These are phyloP conservation scores for Heliconius ismenius DNA, from an alignment of 2,888 invertebrate species.

Conservation along the genomic window DNA sequence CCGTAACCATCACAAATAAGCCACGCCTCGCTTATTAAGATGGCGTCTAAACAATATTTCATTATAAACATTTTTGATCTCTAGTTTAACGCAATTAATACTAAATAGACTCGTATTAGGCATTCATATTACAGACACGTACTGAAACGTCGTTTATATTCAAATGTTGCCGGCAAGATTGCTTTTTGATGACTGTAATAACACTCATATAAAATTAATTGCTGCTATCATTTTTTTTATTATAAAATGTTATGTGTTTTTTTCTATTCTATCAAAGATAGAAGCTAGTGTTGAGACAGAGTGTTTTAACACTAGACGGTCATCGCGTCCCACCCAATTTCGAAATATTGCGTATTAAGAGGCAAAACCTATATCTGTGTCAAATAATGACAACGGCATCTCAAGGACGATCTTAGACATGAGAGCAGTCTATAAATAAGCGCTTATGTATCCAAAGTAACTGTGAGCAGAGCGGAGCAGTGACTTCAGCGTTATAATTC, in stretches of 20 bases:
- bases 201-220: conserved; percentile 45
- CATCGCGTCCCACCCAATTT: background rate
- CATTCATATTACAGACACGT: conserved; percentile 41
- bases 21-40: background rate
- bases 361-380: no score
- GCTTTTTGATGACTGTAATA: conserved; percentile 52
- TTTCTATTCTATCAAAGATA: no score
- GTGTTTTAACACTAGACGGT: background rate
- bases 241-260: background rate
- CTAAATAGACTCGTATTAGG: background rate
- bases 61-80: conserved; percentile 1
- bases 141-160: conserved; percentile 52
- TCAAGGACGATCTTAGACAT: no score
- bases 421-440: no score
- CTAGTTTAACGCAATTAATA: conserved; percentile 17
- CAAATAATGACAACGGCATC: no score
- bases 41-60: background rate
- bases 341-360: no score
- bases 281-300: background rate
- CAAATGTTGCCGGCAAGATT: conserved; percentile 50
- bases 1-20: background rate
- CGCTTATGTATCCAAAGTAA: no score
- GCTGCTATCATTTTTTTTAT: conserved; percentile 4
- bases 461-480: no score
- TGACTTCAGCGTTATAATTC: no score